Base-by-base conservation (phyloP, 1,140 invertebrate species). In the Berghia stephanieae region DNA sequence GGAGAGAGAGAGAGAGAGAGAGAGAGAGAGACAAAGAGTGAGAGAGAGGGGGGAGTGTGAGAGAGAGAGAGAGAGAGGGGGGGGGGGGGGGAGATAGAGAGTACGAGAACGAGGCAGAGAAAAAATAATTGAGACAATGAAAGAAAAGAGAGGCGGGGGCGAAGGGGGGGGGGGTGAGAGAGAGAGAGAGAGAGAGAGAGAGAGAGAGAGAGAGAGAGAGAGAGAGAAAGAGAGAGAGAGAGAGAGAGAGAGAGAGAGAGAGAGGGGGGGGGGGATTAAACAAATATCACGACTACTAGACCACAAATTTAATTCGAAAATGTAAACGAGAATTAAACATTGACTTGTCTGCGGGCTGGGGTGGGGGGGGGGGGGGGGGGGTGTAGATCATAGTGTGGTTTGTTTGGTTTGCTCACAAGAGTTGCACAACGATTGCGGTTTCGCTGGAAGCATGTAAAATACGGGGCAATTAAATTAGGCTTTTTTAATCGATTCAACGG, bases 11-110 rank as follows among this genome's bases (percentile, higher is more conserved):
- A 60, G 57, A 60, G 57, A n/a, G 57, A n/a, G 57, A n/a, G 57
- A 60, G 57, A 60, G 5, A 8, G n/a, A 60, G n/a, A 60, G 57
- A 60, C n/a, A 60, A 6, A 60, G 57, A 60, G 57, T 27, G 57
- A 60, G 57, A 60, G 57, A 60, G 57, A 60, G 57, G 57, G 34
- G 57, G 34, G 57, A 60, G 57, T 27, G 57, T 27, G 57, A 60
- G 57, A 60, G 57, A 60, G 57, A n/a, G n/a, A n/a, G n/a, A n/a
- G n/a, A n/a, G n/a, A 60, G 57, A 60, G 57, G 34, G 57, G 34
- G 57, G 34, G 57, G 34, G 57, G 34, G 57, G 34, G 57, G 34
- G 57, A 60, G 57, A 60, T n/a, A 60, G 57, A 60, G 5, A 60
- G 57, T 27, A 24, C 8, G n/a, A 60, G 57, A 60, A 5, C 24